phyloP scores from a whole-genome alignment of 2,888 invertebrate species.

The Panorpa germanica region DNA sequence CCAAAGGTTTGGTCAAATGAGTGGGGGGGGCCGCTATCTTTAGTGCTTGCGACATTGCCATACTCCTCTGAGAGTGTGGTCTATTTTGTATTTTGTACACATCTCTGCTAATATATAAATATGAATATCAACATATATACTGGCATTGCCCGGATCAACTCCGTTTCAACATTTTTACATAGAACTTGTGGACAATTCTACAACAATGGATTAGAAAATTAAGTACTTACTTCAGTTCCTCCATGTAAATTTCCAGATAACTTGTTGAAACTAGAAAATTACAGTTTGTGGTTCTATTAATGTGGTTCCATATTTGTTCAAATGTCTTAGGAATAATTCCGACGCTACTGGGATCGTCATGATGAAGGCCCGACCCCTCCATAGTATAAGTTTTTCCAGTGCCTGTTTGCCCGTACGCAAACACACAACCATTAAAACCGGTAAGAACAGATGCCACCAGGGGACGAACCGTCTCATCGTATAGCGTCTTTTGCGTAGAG shows the following conservation, averaged over 20 bases:
- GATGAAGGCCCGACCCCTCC: slow-evolving; percentile 44
- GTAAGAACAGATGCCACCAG: slow-evolving; percentile 88
- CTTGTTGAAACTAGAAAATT: slow-evolving; percentile 93
- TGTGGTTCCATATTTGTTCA: slow-evolving; percentile 93
- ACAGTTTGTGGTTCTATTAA: slow-evolving; percentile 73
- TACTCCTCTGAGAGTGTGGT: no score
- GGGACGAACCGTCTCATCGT: slow-evolving; percentile 90
- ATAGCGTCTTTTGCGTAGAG: slow-evolving; percentile 79
- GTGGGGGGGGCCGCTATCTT: no score
- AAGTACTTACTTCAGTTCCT: slow-evolving; percentile 44
- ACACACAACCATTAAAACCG: slow-evolving; percentile 98
- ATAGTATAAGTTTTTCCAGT: slow-evolving; percentile 66
- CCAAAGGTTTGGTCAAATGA: no score
- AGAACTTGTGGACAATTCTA: slow-evolving; percentile 1
- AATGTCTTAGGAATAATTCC: slow-evolving; percentile 94
- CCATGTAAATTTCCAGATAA: slow-evolving; percentile 95
- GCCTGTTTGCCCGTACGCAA: slow-evolving; percentile 98
- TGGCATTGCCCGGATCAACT: no score
- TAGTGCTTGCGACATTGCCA: no score
- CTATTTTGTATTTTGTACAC: no score
- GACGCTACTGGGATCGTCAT: slow-evolving; percentile 34
- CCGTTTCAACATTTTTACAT: no score
- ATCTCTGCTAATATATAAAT: no score
- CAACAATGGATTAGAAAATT: neutral
- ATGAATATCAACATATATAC: no score